These are phyloP conservation scores for Arctia plantaginis DNA, from an alignment of 2,888 invertebrate genomes.

Conservation along the genomic window DNA sequence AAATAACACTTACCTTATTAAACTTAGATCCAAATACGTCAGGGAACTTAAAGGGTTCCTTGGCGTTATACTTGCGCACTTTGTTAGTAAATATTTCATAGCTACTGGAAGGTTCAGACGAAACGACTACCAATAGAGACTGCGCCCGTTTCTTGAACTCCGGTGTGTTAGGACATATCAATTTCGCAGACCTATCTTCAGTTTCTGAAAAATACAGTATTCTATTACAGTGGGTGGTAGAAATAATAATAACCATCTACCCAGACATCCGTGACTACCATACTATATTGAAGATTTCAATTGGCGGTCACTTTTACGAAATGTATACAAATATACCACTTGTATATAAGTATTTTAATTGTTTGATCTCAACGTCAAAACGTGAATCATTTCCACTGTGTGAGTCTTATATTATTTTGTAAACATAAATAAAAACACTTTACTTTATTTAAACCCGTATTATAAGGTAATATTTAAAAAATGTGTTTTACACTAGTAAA, in stretches of 20 bases:
- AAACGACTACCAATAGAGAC: conserved; percentile 95
- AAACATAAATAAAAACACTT: not conserved
- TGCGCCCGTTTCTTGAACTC: conserved; percentile 90
- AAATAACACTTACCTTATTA: conserved; percentile 77
- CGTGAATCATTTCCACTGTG: not conserved
- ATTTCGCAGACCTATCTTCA: conserved; percentile 79
- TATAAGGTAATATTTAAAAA: too few species aligned
- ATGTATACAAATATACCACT: not conserved
- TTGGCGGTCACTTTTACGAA: not conserved
- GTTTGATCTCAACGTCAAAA: not conserved
- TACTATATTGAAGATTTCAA: not conserved
- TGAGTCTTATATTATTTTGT: not conserved
- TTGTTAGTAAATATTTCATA: conserved; percentile 92
- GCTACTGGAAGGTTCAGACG: conserved; percentile 92
- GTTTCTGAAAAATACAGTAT: conserved; percentile 62
- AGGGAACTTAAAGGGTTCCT: conserved; percentile 93
- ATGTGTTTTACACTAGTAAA: too few species aligned
- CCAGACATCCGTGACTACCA: not conserved
- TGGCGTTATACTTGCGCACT: conserved; percentile 92
- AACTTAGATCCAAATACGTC: conserved; percentile 83
- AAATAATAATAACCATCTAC: not conserved
- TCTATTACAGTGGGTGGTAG: not conserved
- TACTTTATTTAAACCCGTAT: too few species aligned
- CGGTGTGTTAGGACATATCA: conserved; percentile 85
- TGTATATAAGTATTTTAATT: not conserved